These are phyloP conservation scores for Corythornis vintsioides DNA, from an alignment of 2,113 vertebrate species.

Conservation along the genomic window DNA sequence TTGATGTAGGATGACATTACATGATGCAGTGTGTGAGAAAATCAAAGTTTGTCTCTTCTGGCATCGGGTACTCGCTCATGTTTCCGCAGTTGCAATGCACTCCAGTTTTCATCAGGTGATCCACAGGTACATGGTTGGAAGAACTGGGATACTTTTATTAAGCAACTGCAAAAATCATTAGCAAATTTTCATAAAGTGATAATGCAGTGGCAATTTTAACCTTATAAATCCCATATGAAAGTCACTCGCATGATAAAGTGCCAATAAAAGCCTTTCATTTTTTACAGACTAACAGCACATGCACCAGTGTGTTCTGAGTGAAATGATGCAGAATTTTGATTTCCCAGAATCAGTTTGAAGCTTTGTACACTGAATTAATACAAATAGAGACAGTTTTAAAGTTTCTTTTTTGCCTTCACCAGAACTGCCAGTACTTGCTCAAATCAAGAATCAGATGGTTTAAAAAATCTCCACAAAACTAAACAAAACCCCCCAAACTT, in stretches of 20 bases:
- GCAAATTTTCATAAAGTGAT: slow-evolving; percentile 46
- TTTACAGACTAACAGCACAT: neutral
- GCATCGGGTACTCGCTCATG: neutral
- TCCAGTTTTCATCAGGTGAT: slow-evolving; percentile 22
- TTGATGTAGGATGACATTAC: neutral
- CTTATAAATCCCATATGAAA: slow-evolving; percentile 55
- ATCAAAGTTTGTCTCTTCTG: slow-evolving; percentile 3
- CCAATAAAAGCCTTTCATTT: slow-evolving; percentile 22
- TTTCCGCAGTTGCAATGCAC: neutral
- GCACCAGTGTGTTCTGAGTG: neutral
- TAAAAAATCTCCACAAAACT: neutral
- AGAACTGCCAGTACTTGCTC: neutral
- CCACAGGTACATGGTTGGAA: slow-evolving; percentile 26
- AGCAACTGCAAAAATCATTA: slow-evolving; percentile 56
- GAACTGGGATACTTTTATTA: slow-evolving; percentile 49
- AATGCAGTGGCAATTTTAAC: slow-evolving; percentile 37
- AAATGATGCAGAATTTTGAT: neutral
- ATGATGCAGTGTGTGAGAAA: neutral
- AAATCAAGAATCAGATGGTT: neutral
- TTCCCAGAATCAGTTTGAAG: neutral
- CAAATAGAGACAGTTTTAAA: neutral
- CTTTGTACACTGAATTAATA: neutral
- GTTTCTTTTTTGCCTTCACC: neutral
- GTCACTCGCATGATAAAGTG: neutral
- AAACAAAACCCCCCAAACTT: neutral